Evolutionary conservation across 2,797 vertebrate genomes (phyloP).

Genomic region (Helicolenus hilgendorfi): DNA sequence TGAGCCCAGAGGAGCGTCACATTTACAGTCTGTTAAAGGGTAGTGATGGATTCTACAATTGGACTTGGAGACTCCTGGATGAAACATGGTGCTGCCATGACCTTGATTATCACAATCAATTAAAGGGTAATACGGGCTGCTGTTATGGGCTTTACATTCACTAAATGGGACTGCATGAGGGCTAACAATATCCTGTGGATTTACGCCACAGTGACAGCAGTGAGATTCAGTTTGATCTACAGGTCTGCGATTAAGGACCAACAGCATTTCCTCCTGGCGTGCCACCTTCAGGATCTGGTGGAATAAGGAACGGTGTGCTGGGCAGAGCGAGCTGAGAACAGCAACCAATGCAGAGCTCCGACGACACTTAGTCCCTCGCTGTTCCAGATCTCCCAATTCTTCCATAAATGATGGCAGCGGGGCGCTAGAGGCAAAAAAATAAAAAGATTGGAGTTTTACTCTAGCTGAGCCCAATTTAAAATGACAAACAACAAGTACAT

Average conservation of each 20-base stretch:
- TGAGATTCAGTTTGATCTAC: conserved; percentile 83
- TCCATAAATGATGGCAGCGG: conserved; percentile 89
- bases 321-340: conserved; percentile 94
- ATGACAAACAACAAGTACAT: neutral
- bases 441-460: conserved; percentile 41
- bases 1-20: conserved; percentile 39
- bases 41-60: conserved; percentile 48
- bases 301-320: conserved; percentile 94
- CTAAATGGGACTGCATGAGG: conserved; percentile 76
- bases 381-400: conserved; percentile 87
- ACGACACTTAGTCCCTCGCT: conserved; percentile 84
- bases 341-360: conserved; percentile 87
- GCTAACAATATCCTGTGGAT: conserved; percentile 71
- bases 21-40: conserved; percentile 61
- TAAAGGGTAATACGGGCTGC: conserved; percentile 37
- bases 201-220: conserved; percentile 87
- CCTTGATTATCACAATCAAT: conserved; percentile 56
- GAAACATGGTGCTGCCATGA: conserved; percentile 36
- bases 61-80: conserved; percentile 60
- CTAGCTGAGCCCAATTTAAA: neutral
- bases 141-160: conserved; percentile 81
- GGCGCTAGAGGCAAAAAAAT: conserved; percentile 90
- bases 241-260: conserved; percentile 77
- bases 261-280: conserved; percentile 89
- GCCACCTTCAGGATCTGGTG: conserved; percentile 94